phyloP scores from a whole-genome alignment of 30 jellyfish, hydroid and myxozoan species.

The Phacellophora camtschatica region DNA sequence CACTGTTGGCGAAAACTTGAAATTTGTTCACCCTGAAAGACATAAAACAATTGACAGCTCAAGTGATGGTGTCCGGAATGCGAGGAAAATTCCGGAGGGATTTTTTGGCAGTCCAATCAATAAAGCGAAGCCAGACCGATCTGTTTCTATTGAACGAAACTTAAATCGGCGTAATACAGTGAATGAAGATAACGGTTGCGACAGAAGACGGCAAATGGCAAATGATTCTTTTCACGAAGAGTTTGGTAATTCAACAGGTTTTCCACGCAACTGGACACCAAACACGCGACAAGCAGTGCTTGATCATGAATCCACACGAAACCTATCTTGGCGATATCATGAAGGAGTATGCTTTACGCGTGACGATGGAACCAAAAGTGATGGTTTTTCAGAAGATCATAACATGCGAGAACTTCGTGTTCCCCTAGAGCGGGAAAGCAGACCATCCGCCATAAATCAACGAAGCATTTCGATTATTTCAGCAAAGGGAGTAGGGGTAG shows the following conservation, averaged over 20 bases:
- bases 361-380: neutral
- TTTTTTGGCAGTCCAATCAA: slow-evolving; percentile 1
- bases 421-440: neutral
- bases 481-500: too few relatives aligned
- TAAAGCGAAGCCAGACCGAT: neutral
- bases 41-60: neutral
- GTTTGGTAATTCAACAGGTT: neutral
- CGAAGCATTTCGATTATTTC: too few relatives aligned
- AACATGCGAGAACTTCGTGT: neutral
- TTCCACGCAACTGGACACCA: neutral
- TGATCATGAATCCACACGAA: neutral
- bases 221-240: neutral
- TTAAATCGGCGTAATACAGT: neutral
- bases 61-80: neutral
- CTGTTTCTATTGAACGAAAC: neutral
- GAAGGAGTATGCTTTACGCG: neutral
- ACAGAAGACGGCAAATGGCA: neutral
- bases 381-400: neutral
- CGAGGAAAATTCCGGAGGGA: neutral
- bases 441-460: too few relatives aligned
- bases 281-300: neutral
- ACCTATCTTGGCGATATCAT: neutral
- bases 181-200: neutral
- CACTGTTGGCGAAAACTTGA: too few relatives aligned
- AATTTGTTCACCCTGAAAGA: neutral